phyloP scores from a whole-genome alignment of 2,888 invertebrate genomes.

The Parthenolecanium corni region DNA sequence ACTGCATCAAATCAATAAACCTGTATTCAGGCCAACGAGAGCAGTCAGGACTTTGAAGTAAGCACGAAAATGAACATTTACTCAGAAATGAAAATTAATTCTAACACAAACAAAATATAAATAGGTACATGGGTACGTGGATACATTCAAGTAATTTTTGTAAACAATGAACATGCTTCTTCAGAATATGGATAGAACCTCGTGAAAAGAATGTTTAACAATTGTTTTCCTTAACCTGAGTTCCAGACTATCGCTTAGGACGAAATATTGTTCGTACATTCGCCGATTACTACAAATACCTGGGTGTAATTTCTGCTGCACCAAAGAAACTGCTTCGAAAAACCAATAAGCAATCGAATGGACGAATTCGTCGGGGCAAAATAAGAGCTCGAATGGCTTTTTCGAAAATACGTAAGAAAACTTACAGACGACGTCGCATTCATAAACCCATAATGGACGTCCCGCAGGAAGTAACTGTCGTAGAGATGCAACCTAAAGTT shows the following conservation, averaged over 20 bases:
- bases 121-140: too few relatives aligned
- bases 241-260: conserved; percentile 34
- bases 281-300: conserved; percentile 67
- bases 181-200: too few relatives aligned
- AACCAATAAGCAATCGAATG: background rate
- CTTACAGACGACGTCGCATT: background rate
- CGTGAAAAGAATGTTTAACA: too few relatives aligned
- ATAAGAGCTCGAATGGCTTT: background rate
- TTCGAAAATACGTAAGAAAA: conserved; percentile 8
- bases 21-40: too few relatives aligned
- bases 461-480: background rate
- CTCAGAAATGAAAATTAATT: too few relatives aligned
- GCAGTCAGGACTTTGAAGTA: too few relatives aligned
- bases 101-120: too few relatives aligned
- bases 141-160: too few relatives aligned
- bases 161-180: too few relatives aligned
- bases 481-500: conserved; percentile 5
- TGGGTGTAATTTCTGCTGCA: conserved; percentile 47
- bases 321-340: background rate
- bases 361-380: background rate
- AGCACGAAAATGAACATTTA: too few relatives aligned
- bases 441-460: background rate
- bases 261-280: conserved; percentile 62
- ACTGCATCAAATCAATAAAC: too few relatives aligned
- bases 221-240: background rate